Conservation (phyloP, 2,888 invertebrate genomes). For the Campoletis raptor region DNA sequence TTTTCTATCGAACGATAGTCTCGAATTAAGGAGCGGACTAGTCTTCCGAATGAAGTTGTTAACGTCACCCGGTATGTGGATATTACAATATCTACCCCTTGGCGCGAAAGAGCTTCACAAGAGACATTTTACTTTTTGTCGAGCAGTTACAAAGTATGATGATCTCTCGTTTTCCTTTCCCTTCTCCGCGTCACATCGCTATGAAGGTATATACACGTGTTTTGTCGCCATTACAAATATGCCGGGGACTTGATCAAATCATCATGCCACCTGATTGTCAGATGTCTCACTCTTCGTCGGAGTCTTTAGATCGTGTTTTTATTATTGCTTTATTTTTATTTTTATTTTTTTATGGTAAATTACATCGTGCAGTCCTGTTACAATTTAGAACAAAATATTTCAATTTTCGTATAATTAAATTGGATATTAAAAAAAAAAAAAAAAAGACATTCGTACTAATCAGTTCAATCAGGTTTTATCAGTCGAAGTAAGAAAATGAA, state of each 20-base stretch:
- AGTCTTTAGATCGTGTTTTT: not conserved
- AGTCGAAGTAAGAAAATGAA: not conserved
- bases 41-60: not conserved
- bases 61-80: conserved; percentile 42
- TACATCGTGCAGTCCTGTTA: not conserved
- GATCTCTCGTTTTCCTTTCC: conserved; percentile 71
- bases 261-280: conserved; percentile 80
- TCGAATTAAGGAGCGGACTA: too few species aligned
- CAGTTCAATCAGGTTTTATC: not conserved
- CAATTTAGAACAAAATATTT: not conserved
- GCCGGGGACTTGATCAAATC: conserved; percentile 80
- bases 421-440: not conserved
- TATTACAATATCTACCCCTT: conserved; percentile 67
- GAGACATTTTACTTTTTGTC: conserved; percentile 77
- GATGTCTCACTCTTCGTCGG: conserved; percentile 57
- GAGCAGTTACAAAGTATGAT: conserved; percentile 82
- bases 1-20: too few species aligned
- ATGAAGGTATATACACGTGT: conserved; percentile 46
- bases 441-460: not conserved
- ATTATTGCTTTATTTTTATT: too few species aligned
- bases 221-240: conserved; percentile 58
- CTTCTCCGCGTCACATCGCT: conserved; percentile 30
- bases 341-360: not conserved
- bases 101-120: conserved; percentile 51
- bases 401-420: not conserved